Percentiles rank a stretch among this genome's conserved stretches.
Conservation (phyloP, 2,888 invertebrate genomes). For the Pycnomerus fuliginosus region DNA sequence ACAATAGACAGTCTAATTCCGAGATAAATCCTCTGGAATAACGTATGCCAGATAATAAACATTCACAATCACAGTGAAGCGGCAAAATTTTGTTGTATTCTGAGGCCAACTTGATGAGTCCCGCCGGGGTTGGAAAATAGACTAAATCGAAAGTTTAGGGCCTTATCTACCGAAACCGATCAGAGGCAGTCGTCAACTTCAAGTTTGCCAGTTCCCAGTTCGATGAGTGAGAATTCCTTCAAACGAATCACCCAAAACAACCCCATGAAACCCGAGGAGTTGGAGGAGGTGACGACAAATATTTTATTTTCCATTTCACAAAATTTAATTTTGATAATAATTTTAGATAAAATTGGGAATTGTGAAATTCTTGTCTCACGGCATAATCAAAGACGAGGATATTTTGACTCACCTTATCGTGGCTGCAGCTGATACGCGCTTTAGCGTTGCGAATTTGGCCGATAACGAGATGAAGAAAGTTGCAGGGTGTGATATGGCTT, state of each 20-base stretch:
- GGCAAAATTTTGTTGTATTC: no score
- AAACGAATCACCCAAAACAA: slow-evolving; percentile 73
- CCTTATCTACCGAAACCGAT: no score
- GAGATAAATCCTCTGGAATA: no score
- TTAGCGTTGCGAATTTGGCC: slow-evolving; percentile 84
- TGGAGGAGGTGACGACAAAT: slow-evolving; percentile 66
- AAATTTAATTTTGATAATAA: slow-evolving; percentile 12
- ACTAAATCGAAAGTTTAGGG: no score
- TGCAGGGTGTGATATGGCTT: slow-evolving; percentile 56
- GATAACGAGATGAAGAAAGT: slow-evolving; percentile 82
- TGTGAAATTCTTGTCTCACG: slow-evolving; percentile 78
- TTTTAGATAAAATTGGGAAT: slow-evolving; percentile 70
- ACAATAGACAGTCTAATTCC: no score
- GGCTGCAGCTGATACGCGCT: slow-evolving; percentile 86
- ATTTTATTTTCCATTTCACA: not conserved
- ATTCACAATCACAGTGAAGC: no score
- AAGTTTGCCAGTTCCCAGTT: slow-evolving; percentile 74
- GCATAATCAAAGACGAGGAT: slow-evolving; percentile 73
- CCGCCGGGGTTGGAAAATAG: no score
- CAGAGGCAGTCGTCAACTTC: no score
- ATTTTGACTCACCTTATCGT: slow-evolving; percentile 77
- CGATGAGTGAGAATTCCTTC: slow-evolving; percentile 74
- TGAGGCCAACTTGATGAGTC: no score
- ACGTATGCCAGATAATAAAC: no score
- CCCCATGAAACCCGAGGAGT: slow-evolving; percentile 72